Evolutionary conservation across 2,113 vertebrate species (phyloP).

Genomic region (Zosterops hypoxanthus): DNA sequence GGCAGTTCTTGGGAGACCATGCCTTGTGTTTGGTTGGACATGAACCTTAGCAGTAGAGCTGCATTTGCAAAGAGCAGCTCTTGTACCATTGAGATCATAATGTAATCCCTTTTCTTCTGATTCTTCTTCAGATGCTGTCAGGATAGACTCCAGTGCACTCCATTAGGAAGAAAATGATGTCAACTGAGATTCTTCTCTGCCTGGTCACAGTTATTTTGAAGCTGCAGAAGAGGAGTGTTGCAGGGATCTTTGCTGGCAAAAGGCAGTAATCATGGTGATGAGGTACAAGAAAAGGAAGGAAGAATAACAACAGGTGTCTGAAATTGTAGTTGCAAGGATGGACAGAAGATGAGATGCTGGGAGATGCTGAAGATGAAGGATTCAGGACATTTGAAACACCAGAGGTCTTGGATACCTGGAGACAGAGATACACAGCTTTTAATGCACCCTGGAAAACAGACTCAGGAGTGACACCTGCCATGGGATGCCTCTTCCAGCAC

Average conservation of each 20-base stretch:
- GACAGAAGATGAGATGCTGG: not conserved
- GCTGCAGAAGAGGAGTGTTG: not conserved
- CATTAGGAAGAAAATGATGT: not conserved
- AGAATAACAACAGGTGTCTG: not conserved
- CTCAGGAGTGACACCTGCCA: not conserved
- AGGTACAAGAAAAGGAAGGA: constrained; percentile 9
- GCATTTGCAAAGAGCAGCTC: not conserved
- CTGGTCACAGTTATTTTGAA: not conserved
- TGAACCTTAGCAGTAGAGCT: not conserved
- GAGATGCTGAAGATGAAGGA: not conserved
- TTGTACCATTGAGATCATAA: not conserved
- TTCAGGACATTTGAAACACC: not conserved
- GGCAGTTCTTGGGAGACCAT: not conserved
- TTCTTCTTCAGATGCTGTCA: constrained; percentile 45
- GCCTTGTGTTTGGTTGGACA: not conserved
- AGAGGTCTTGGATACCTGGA: not conserved
- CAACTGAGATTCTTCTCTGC: not conserved
- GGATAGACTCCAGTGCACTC: not conserved
- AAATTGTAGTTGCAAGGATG: not conserved
- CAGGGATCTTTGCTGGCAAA: not conserved
- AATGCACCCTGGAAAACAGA: not conserved
- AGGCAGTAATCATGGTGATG: not conserved
- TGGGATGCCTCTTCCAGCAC: not conserved
- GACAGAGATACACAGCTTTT: not conserved
- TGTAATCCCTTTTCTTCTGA: not conserved